These are phyloP conservation scores for Rhopalosiphum nymphaeae DNA, from an alignment of 2,888 invertebrate genomes.

Conservation along the genomic window DNA sequence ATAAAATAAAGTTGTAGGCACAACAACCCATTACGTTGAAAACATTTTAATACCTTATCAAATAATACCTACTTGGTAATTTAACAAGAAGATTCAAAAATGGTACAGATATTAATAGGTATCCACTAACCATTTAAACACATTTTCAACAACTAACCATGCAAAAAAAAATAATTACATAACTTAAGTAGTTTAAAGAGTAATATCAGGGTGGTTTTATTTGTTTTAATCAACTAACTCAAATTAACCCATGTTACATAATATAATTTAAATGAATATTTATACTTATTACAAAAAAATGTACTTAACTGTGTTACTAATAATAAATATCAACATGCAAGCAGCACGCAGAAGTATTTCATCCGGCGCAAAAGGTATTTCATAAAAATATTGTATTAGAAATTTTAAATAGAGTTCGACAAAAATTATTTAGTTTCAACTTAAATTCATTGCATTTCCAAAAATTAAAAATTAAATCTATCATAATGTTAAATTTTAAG, in stretches of 20 bases:
- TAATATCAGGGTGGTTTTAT: too few species aligned
- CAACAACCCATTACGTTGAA: too few species aligned
- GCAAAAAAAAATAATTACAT: not conserved
- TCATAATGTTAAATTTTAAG: not conserved
- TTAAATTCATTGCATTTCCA: not conserved
- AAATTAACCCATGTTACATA: not conserved
- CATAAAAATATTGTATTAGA: not conserved
- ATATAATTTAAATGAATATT: not conserved
- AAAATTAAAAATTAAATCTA: not conserved
- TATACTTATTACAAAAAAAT: not conserved
- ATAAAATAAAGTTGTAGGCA: too few species aligned
- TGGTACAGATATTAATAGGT: not conserved
- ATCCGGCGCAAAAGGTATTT: not conserved
- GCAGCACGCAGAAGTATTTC: not conserved
- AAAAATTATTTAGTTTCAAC: not conserved
- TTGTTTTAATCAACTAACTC: too few species aligned
- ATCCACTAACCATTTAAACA: not conserved
- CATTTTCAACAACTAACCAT: not conserved
- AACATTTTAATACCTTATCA: too few species aligned
- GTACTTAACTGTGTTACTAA: not conserved
- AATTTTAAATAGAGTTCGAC: not conserved
- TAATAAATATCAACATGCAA: not conserved
- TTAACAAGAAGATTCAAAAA: not conserved
- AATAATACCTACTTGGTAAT: not conserved
- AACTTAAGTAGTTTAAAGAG: too few species aligned